Evolutionary conservation across 2,888 invertebrate genomes (phyloP).

Genomic region (Lypha dubia): DNA sequence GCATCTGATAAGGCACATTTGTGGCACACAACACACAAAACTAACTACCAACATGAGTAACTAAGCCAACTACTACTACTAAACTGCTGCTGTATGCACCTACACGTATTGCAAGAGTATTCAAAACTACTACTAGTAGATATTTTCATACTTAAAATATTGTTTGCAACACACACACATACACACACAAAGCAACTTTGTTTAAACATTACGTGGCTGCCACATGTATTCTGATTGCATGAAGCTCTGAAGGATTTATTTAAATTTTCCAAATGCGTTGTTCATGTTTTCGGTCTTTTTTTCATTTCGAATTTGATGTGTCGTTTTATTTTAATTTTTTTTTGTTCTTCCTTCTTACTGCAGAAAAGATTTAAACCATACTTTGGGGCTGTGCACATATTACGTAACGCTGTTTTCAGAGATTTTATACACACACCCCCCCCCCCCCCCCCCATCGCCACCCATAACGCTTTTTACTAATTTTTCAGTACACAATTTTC

Average conservation of each 20-base stretch:
- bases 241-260: slow-evolving; percentile 70
- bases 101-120: slow-evolving; percentile 55
- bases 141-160: neutral
- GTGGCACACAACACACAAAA: slow-evolving; percentile 43
- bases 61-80: slow-evolving; percentile 23
- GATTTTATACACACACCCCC: too few relatives aligned
- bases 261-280: slow-evolving; percentile 72
- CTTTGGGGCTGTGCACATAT: too few relatives aligned
- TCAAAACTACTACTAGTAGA: slow-evolving; percentile 13
- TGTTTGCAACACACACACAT: slow-evolving; percentile 40
- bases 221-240: slow-evolving; percentile 56
- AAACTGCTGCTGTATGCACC: slow-evolving; percentile 55
- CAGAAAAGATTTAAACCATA: slow-evolving; percentile 28
- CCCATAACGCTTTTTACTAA: too few relatives aligned
- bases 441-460: too few relatives aligned
- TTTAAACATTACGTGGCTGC: slow-evolving; percentile 58
- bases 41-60: slow-evolving; percentile 45
- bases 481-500: too few relatives aligned
- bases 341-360: neutral
- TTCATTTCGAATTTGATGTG: slow-evolving; percentile 62
- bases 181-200: too few relatives aligned
- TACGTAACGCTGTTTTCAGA: too few relatives aligned
- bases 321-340: slow-evolving; percentile 5
- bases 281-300: slow-evolving; percentile 66
- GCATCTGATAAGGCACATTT: slow-evolving; percentile 70